phyloP scores from a whole-genome alignment of 1,140 invertebrate species.

The Trichonephila clavata region DNA sequence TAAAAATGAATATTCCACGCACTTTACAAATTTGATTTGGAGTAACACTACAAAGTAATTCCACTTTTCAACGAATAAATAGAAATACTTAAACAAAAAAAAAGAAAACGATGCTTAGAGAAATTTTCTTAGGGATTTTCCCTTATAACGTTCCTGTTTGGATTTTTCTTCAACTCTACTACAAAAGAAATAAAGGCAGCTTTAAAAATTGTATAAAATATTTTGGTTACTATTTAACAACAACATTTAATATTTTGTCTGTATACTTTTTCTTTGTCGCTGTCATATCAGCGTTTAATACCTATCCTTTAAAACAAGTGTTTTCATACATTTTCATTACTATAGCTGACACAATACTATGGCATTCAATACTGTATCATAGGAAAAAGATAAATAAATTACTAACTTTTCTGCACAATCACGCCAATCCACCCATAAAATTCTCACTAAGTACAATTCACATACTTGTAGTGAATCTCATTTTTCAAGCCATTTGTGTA shows the following conservation, averaged over 20 bases:
- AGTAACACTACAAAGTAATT: no score
- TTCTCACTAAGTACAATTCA: neutral
- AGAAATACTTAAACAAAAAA: no score
- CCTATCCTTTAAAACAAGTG: neutral
- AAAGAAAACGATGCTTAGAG: no score
- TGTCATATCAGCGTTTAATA: neutral
- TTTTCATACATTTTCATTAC: neutral
- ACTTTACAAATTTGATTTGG: no score
- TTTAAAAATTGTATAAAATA: neutral
- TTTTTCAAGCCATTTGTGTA: neutral
- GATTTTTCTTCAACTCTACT: neutral
- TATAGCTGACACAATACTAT: neutral
- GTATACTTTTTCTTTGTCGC: neutral
- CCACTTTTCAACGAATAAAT: no score
- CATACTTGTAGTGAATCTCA: neutral
- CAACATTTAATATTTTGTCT: neutral
- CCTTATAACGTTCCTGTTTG: neutral
- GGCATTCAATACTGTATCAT: neutral
- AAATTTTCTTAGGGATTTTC: no score
- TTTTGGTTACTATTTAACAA: neutral
- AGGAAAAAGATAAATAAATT: neutral
- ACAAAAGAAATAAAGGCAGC: neutral
- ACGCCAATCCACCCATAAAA: neutral
- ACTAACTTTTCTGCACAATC: neutral
- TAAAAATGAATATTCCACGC: no score